Evolutionary conservation across 2,888 invertebrate genomes (phyloP).

Genomic region (Abscondita cerata): DNA sequence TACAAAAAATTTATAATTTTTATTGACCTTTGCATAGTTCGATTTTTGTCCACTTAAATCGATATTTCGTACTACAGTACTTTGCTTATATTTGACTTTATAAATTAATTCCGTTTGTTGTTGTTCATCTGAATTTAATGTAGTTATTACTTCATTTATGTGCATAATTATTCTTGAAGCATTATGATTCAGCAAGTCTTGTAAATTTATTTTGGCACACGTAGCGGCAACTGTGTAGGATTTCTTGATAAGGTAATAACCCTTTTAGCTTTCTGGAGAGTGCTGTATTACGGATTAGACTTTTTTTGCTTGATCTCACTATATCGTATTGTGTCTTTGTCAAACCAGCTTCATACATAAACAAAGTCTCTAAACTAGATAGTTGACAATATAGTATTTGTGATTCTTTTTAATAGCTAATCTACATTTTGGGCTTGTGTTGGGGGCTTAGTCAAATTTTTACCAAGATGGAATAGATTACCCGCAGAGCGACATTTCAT

Average conservation of each 20-base stretch:
- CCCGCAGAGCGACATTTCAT: neutral
- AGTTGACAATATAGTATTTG: neutral
- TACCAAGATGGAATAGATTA: neutral
- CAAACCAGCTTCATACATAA: neutral
- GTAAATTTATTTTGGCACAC: neutral
- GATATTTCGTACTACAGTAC: too few species aligned
- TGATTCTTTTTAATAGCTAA: neutral
- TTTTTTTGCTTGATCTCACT: neutral
- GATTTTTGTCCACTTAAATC: too few species aligned
- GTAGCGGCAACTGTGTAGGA: neutral
- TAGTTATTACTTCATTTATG: neutral
- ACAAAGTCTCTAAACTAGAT: neutral
- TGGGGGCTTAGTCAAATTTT: neutral
- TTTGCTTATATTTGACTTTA: neutral
- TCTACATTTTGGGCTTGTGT: neutral
- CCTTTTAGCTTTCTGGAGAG: neutral
- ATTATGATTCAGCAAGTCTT: neutral
- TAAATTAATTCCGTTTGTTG: neutral
- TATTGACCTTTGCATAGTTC: too few species aligned
- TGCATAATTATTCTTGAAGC: neutral
- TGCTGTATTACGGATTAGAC: neutral
- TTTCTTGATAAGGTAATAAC: neutral
- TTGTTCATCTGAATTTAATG: neutral
- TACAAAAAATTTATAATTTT: too few species aligned
- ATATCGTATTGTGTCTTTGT: neutral